Conservation (phyloP, 1,140 invertebrate genomes). For the Pseudomyrmex concolor region DNA sequence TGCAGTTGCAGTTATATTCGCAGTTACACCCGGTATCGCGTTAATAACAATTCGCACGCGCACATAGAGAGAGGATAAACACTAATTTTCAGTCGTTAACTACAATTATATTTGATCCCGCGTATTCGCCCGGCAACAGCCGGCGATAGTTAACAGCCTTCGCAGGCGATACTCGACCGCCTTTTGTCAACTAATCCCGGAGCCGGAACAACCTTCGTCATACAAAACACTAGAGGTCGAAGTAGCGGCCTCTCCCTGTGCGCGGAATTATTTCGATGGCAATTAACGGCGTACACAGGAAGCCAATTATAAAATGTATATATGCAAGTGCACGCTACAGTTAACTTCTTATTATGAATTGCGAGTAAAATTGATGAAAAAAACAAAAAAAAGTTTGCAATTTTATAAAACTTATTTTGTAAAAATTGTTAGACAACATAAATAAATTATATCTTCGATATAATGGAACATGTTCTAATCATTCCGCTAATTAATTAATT, state of each 20-base stretch:
- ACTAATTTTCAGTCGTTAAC: conserved; percentile 72
- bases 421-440: too few species aligned
- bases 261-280: conserved; percentile 46
- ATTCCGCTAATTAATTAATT: conserved; percentile 1
- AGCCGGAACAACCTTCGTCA: conserved; percentile 33
- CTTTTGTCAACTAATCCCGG: conserved; percentile 55
- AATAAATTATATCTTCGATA: too few species aligned
- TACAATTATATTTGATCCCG: conserved; percentile 71
- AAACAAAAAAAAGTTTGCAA: background rate
- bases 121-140: conserved; percentile 44
- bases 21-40: conserved; percentile 62
- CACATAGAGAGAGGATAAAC: conserved; percentile 56
- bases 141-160: conserved; percentile 60
- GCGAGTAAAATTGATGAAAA: background rate
- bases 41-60: conserved; percentile 71
- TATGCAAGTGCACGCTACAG: background rate
- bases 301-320: conserved; percentile 37
- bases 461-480: background rate
- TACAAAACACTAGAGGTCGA: conserved; percentile 22
- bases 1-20: conserved; percentile 62
- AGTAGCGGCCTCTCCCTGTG: conserved; percentile 7
- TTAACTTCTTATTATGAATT: background rate
- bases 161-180: conserved; percentile 40
- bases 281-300: conserved; percentile 46
- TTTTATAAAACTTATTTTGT: too few species aligned